These are phyloP conservation scores for Psylliodes chrysocephalus DNA, from an alignment of 2,888 invertebrate species.

Conservation along the genomic window DNA sequence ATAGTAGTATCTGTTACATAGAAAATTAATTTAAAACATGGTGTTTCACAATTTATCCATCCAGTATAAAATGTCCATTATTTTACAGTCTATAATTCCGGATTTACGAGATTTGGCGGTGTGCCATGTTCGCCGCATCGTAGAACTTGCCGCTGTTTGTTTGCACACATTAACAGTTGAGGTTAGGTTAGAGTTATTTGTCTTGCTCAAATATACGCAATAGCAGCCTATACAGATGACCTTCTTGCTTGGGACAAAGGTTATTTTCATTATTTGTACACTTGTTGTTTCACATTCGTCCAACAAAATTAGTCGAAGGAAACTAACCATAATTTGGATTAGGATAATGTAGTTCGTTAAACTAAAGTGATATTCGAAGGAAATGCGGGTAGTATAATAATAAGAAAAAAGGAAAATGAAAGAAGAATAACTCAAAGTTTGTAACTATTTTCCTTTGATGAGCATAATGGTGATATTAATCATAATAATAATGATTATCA, in stretches of 20 bases:
- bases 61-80: constrained; percentile 3
- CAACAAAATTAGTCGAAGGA: too few relatives aligned
- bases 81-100: constrained; percentile 2
- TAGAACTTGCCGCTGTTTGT: constrained; percentile 17
- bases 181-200: constrained; percentile 14
- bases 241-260: neutral
- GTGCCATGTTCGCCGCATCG: constrained; percentile 13
- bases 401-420: too few relatives aligned
- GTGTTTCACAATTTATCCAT: neutral
- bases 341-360: too few relatives aligned
- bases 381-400: too few relatives aligned
- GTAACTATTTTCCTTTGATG: too few relatives aligned
- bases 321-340: too few relatives aligned
- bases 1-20: too few relatives aligned
- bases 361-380: too few relatives aligned
- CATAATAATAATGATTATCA: too few relatives aligned
- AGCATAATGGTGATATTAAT: too few relatives aligned
- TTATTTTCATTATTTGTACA: neutral
- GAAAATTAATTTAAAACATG: too few relatives aligned
- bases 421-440: too few relatives aligned
- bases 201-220: neutral
- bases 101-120: constrained; percentile 16
- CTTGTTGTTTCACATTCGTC: neutral
- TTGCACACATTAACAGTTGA: constrained; percentile 14
- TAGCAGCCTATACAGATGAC: constrained; percentile 1